Evolutionary conservation across 2,797 vertebrate species (phyloP).

Genomic region (Esox masquinongy): DNA sequence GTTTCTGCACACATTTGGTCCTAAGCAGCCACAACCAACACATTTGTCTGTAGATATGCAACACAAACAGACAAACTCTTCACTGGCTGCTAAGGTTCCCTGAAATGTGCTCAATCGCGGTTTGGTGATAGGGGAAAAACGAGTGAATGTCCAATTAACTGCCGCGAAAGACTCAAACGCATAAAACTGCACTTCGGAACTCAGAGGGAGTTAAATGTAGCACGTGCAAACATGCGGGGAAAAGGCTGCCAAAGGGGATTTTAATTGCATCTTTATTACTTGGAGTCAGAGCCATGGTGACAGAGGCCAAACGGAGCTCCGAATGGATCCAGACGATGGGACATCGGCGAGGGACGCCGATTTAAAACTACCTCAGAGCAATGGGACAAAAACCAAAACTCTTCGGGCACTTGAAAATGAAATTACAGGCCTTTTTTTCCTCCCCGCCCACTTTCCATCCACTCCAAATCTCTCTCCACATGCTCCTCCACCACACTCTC

Average conservation of each 20-base stretch:
- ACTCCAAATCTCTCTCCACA: slow-evolving; percentile 13
- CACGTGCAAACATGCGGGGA: background rate
- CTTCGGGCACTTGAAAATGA: background rate
- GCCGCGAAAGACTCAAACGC: background rate
- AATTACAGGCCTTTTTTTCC: background rate
- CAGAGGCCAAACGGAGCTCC: background rate
- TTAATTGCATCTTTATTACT: background rate
- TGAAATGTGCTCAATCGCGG: slow-evolving; percentile 1
- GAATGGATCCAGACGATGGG: too few species aligned
- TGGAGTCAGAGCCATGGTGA: background rate
- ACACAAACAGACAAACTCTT: slow-evolving; percentile 3
- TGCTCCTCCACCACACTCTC: slow-evolving; percentile 10
- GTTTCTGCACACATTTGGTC: background rate
- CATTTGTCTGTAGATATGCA: background rate
- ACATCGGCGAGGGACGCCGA: background rate
- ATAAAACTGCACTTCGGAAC: background rate
- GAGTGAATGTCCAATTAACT: background rate
- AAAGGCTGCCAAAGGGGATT: background rate
- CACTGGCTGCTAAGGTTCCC: slow-evolving; percentile 9
- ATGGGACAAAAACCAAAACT: slow-evolving; percentile 18
- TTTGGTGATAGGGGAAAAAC: background rate
- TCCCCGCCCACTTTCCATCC: background rate
- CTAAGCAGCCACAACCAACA: background rate
- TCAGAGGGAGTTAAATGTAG: background rate
- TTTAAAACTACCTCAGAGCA: slow-evolving; percentile 25